Evolutionary conservation across 2,888 invertebrate genomes (phyloP).

Genomic region (Mongoloraphidia duomilia): DNA sequence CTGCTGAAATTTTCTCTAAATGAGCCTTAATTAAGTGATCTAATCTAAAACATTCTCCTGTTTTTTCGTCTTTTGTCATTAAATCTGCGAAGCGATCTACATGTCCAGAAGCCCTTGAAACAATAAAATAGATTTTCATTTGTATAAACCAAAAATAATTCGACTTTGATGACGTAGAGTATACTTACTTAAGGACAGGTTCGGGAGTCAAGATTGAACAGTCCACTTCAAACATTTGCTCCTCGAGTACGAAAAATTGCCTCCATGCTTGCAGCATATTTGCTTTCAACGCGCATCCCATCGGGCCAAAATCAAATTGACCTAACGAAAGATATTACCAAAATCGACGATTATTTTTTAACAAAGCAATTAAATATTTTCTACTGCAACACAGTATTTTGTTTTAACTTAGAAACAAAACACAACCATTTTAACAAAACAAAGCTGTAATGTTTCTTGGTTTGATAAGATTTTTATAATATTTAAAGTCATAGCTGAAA

Average conservation of each 20-base stretch:
- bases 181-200: slow-evolving; percentile 67
- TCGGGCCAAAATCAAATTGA: slow-evolving; percentile 97
- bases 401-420: no score
- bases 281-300: slow-evolving; percentile 96
- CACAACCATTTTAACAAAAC: no score
- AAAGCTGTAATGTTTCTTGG: no score
- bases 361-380: neutral
- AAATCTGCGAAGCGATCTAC: slow-evolving; percentile 98
- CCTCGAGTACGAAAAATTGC: slow-evolving; percentile 90
- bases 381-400: no score
- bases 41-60: slow-evolving; percentile 92
- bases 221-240: slow-evolving; percentile 98
- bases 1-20: slow-evolving; percentile 69
- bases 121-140: neutral
- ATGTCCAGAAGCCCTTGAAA: slow-evolving; percentile 81
- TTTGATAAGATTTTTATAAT: no score
- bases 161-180: neutral
- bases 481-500: no score
- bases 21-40: slow-evolving; percentile 96
- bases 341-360: neutral
- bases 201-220: slow-evolving; percentile 97
- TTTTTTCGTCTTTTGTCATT: slow-evolving; percentile 95
- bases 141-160: slow-evolving; percentile 2
- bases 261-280: slow-evolving; percentile 91
- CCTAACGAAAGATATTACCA: slow-evolving; percentile 33